These are phyloP conservation scores for Tipula lateralis DNA, from an alignment of 2,888 invertebrate genomes.

Conservation along the genomic window DNA sequence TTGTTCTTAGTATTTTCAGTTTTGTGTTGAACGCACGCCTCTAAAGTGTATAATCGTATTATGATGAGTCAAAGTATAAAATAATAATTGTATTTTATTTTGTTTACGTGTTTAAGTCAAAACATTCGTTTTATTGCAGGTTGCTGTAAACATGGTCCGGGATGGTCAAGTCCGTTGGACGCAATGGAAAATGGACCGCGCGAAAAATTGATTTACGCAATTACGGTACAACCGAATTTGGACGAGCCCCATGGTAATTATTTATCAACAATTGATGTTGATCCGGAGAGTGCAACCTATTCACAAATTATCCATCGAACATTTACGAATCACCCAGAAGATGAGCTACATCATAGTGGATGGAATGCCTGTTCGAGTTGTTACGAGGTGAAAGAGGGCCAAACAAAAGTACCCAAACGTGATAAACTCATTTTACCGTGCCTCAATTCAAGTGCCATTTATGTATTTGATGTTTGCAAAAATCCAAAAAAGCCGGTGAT, in stretches of 20 bases:
- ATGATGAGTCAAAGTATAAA: background rate
- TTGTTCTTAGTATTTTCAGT: background rate
- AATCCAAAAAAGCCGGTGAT: slow-evolving; percentile 68
- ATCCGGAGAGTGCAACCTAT: slow-evolving; percentile 79
- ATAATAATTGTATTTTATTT: background rate
- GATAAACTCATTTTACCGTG: slow-evolving; percentile 79
- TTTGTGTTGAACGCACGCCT: background rate
- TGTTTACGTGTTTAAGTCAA: background rate
- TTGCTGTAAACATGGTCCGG: slow-evolving; percentile 55
- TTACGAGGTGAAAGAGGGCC: slow-evolving; percentile 49
- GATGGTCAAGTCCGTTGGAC: slow-evolving; percentile 71
- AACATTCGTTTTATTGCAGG: background rate
- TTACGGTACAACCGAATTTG: slow-evolving; percentile 73
- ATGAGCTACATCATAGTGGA: slow-evolving; percentile 93
- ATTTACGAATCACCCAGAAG: slow-evolving; percentile 67
- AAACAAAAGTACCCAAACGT: slow-evolving; percentile 54
- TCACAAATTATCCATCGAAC: slow-evolving; percentile 84
- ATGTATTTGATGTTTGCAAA: slow-evolving; percentile 69
- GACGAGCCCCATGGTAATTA: slow-evolving; percentile 71
- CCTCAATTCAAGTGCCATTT: slow-evolving; percentile 75
- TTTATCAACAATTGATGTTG: slow-evolving; percentile 87
- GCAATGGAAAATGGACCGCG: slow-evolving; percentile 77
- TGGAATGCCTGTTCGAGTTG: slow-evolving; percentile 98
- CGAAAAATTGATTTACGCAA: slow-evolving; percentile 85
- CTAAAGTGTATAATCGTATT: background rate